Evolutionary conservation across 2,797 vertebrate genomes (phyloP).

Genomic region (Pangasius larnaudii): DNA sequence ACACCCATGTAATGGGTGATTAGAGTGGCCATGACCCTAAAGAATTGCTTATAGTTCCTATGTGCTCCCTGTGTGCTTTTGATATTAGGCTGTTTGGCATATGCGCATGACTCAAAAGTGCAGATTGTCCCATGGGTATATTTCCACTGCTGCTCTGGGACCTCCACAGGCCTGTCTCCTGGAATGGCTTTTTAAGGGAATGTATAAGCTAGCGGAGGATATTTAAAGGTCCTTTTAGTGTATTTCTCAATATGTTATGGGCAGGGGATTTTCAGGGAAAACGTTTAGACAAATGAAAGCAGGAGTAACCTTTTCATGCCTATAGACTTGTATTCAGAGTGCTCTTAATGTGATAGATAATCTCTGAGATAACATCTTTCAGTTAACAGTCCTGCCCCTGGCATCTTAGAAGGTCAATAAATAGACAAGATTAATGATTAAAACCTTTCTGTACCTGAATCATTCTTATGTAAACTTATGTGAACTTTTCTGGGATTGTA

Average conservation of each 20-base stretch:
- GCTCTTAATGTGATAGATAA: constrained; percentile 4
- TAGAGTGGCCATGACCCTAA: not conserved
- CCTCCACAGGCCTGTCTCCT: constrained; percentile 23
- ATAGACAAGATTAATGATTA: not conserved
- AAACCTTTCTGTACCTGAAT: not conserved
- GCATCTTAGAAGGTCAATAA: constrained; percentile 11
- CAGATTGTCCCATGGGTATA: constrained; percentile 52
- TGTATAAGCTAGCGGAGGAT: constrained; percentile 25
- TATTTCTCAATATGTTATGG: constrained; percentile 33
- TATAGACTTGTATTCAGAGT: not conserved
- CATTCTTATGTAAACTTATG: not conserved
- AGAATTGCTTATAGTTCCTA: constrained; percentile 29
- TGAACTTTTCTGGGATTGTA: not conserved
- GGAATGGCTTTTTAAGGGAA: constrained; percentile 43
- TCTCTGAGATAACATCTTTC: not conserved
- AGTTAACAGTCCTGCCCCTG: not conserved
- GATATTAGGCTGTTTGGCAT: constrained; percentile 43
- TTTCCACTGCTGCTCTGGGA: constrained; percentile 40
- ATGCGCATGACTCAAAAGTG: constrained; percentile 49
- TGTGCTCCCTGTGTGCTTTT: constrained; percentile 31
- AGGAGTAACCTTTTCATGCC: not conserved
- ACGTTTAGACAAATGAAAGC: constrained; percentile 38
- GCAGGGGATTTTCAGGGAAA: constrained; percentile 31
- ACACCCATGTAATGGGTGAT: not conserved
- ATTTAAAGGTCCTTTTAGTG: constrained; percentile 42